phyloP scores from a whole-genome alignment of 2,888 invertebrate genomes.

The Hanleya hanleyi region DNA sequence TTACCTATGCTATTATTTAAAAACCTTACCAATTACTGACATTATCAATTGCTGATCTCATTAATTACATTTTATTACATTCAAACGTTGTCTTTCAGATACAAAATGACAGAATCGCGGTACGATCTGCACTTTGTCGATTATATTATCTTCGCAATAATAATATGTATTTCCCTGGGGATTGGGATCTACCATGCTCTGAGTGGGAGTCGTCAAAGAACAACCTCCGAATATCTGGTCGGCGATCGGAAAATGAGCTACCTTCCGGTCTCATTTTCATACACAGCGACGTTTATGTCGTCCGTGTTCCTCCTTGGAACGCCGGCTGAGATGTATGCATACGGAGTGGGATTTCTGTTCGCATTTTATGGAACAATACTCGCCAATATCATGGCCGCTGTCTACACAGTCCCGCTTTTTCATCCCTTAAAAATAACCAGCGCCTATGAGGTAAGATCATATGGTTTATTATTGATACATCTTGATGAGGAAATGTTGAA shows the following conservation, averaged over 20 bases:
- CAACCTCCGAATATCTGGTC: conserved; percentile 1
- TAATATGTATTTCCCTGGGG: background rate
- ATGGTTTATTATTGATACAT: too few relatives aligned
- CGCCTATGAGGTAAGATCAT: conserved; percentile 1
- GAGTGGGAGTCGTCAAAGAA: conserved; percentile 1
- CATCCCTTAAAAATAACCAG: background rate
- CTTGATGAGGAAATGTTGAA: too few relatives aligned
- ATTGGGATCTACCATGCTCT: background rate
- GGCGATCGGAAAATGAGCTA: conserved; percentile 4
- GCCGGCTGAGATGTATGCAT: background rate
- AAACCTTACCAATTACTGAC: too few relatives aligned
- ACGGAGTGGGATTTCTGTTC: background rate
- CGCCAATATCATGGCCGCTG: background rate
- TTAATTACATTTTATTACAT: too few relatives aligned
- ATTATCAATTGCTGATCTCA: too few relatives aligned
- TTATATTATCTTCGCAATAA: background rate
- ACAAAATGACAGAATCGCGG: background rate
- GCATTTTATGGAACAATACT: background rate
- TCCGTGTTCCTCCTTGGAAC: background rate
- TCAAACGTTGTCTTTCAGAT: too few relatives aligned
- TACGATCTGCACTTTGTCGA: background rate
- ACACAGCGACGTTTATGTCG: background rate
- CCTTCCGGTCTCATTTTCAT: background rate
- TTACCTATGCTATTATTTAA: too few relatives aligned
- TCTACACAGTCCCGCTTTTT: background rate